Evolutionary conservation across 2,113 vertebrate genomes (phyloP), one percentile per base, ranked within the genome.

Genomic region (Centropristis striata): DNA sequence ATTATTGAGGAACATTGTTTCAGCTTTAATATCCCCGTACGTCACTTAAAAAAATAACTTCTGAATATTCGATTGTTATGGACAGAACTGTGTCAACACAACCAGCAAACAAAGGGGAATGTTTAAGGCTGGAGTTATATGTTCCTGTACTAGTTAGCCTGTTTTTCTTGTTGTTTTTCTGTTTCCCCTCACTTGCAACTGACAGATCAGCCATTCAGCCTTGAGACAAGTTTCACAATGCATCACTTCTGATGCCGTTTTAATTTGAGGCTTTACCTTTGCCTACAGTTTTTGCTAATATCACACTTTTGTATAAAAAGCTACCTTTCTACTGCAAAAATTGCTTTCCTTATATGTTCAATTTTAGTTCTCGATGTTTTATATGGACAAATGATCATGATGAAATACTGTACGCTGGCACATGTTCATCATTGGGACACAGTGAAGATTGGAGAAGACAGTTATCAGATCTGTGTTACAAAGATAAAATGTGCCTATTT

Each of bases 401-500:
- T 61, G 36, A 20, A 4, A 16, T 21, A 42, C 47, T 53, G 23
- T 16, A 4, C 18, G 10, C 18, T 28, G 32, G 39, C 37, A 25
- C n/a, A 61, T 44, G 37, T 44, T 65, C 10, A 42, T 49, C 5
- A n/a, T 14, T 20, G 37, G 25, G 41, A 42, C 44, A 20, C 0
- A 5, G 16, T 18, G 3, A 20, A 32, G 21, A 15, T 7, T 25
- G 36, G 23, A 32, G 41, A 12, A 15, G 42, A 32, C 32, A 32
- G 41, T 18, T 21, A 23, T 49, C 57, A 27, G 23, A 21, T 57
- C 28, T 69, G 25, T 23, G 55, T 36, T 37, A 27, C 16, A 25
- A 68, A 64, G 77, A 58, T 20, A 54, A n/a, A 32, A n/a, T 71
- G 67, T 71, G 69, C 58, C 61, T 75, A 42, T 64, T 42, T 51